Base-by-base conservation (phyloP, 2,888 invertebrate species). In the Synanthedon vespiformis region DNA sequence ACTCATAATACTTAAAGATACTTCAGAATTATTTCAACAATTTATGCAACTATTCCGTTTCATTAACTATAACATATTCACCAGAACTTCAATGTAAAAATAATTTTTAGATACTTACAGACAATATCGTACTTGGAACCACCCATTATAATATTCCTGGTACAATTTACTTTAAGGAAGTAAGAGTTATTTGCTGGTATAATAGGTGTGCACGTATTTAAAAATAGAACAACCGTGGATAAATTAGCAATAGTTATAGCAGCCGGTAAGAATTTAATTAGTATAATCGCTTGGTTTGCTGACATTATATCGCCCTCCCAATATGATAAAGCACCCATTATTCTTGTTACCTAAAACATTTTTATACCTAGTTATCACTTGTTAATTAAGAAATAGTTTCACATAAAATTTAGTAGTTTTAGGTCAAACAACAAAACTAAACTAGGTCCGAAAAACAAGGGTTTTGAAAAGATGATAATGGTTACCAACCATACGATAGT, bases 291-390 rank as follows among this genome's bases (percentile, higher is more conserved):
- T 48, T 78, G 72, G 58, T 75, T 85, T 50, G 77, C 70, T 49
- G 69, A 67, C 79, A 86, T 80, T 64, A 87, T 84, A 55, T 86
- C 72, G 40, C 72, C 64, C 56, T 83, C 84, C 77, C 77, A 83
- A 61, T 78, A 82, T 3, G 73, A 64, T 59, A 83, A 81, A 40
- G 85, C 74, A 8, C 79, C 76, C 13, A 71, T 74, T 63, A 85
- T 68, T 66, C 85, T 73, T 14, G 78, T 70, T 53, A 85, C 76
- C 86, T 86, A 59, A 53, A 68, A 44, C 8, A 8, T 34, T 10
- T 34, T 34, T 34, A 34, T 8, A 34, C 10, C 10, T 34, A 34
- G 34, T 34, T 34, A 34, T 34, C 10, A 34, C 22, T 22, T 22
- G 1, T 1, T 22, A 22, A 22, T 22, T 5, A 22, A 22, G 5